These are phyloP conservation scores for Halictus quadricinctus DNA, from an alignment of 2,888 invertebrate genomes.

Conservation along the genomic window DNA sequence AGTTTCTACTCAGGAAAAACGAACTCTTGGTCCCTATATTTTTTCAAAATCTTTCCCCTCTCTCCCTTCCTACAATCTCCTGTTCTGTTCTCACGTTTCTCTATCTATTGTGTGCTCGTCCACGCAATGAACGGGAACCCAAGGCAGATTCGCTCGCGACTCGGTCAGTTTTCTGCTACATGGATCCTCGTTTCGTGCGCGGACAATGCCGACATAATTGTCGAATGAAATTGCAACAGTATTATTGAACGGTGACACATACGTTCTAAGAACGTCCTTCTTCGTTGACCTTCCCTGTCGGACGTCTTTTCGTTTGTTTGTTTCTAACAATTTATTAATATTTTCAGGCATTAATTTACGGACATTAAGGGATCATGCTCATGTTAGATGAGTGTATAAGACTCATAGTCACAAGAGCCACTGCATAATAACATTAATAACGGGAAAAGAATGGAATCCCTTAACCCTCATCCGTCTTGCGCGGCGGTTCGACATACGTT, in stretches of 20 bases:
- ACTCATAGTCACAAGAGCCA: neutral
- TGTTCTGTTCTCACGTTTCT: slow-evolving; percentile 3
- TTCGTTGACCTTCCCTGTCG: neutral
- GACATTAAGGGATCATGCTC: too few relatives aligned
- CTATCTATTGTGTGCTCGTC: slow-evolving; percentile 29
- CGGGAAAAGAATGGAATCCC: neutral
- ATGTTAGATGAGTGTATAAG: neutral
- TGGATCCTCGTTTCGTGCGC: neutral
- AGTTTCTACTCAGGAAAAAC: slow-evolving; percentile 70
- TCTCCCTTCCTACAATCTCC: neutral
- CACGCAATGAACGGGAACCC: slow-evolving; percentile 23
- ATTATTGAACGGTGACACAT: slow-evolving; percentile 33
- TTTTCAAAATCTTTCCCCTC: slow-evolving; percentile 50
- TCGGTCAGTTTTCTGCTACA: neutral
- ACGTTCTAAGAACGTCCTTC: neutral
- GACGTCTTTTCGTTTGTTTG: too few relatives aligned
- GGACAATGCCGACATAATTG: neutral
- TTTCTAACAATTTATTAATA: too few relatives aligned
- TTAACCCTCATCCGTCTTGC: neutral
- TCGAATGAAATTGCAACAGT: slow-evolving; percentile 7
- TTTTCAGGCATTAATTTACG: too few relatives aligned
- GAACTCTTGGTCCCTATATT: slow-evolving; percentile 78
- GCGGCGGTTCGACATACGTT: neutral
- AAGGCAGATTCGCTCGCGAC: neutral
- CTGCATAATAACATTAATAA: neutral